These are phyloP conservation scores for Rafetus swinhoei DNA, from an alignment of 2,113 vertebrate species.

Conservation along the genomic window DNA sequence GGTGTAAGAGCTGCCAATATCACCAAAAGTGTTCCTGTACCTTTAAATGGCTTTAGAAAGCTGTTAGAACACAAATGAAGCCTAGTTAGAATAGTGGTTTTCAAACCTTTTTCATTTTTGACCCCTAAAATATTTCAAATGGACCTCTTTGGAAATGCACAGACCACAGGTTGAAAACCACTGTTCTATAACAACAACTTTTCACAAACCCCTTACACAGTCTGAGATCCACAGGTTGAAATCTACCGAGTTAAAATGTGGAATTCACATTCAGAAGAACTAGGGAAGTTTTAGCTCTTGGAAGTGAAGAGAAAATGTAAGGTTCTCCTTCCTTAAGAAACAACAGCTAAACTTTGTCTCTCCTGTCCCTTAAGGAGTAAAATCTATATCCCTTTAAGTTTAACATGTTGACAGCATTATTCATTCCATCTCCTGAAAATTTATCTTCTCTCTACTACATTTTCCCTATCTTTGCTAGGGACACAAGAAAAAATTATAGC, in stretches of 20 bases:
- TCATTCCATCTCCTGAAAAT: not conserved
- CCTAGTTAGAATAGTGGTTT: not conserved
- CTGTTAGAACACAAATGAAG: not conserved
- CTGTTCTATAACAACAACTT: too few species aligned
- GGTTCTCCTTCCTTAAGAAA: not conserved
- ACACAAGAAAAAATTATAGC: not conserved
- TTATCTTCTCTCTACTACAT: not conserved
- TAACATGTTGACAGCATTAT: not conserved
- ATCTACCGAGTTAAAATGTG: not conserved
- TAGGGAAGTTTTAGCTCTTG: not conserved
- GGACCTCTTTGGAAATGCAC: too few species aligned
- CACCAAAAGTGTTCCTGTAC: not conserved
- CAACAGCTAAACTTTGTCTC: not conserved
- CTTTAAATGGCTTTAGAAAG: not conserved
- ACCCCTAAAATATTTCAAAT: not conserved
- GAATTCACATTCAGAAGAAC: not conserved
- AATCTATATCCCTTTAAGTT: not conserved
- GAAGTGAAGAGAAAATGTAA: not conserved
- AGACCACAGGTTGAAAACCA: too few species aligned
- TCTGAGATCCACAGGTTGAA: not conserved
- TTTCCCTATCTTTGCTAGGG: not conserved
- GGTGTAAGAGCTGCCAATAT: not conserved
- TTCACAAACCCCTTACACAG: too few species aligned
- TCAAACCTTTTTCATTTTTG: not conserved
- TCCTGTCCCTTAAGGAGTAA: not conserved